Percentiles rank a stretch among this genome's conserved stretches.
These are phyloP conservation scores for Grus americana DNA, from an alignment of 2,113 vertebrate genomes.

Conservation along the genomic window DNA sequence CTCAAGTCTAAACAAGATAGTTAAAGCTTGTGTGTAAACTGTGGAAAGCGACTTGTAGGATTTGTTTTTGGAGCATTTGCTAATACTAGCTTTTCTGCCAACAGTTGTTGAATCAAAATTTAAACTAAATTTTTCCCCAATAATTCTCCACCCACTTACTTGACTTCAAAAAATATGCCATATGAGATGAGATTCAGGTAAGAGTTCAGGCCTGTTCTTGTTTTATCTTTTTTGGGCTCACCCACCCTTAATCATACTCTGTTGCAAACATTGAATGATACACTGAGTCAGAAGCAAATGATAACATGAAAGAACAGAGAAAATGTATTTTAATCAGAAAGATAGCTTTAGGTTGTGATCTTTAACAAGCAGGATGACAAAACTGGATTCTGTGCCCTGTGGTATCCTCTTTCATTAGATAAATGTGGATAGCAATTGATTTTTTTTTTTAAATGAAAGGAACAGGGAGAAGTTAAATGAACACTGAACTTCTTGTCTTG, in stretches of 20 bases:
- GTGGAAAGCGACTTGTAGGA: neutral
- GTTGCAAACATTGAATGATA: neutral
- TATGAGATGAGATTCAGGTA: neutral
- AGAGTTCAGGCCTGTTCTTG: conserved; percentile 36
- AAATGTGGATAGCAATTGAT: neutral
- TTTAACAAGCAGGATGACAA: neutral
- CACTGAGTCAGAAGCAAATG: conserved; percentile 41
- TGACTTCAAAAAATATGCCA: neutral
- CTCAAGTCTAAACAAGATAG: neutral
- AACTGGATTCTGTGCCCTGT: neutral
- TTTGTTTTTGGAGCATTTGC: neutral
- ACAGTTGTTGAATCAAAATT: neutral
- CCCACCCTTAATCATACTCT: neutral
- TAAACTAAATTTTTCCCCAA: neutral
- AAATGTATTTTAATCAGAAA: conserved; percentile 16
- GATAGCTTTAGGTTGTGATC: neutral
- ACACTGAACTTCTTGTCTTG: neutral
- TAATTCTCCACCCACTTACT: conserved; percentile 31
- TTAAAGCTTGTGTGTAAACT: neutral
- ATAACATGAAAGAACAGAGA: conserved; percentile 13
- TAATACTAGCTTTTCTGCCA: neutral
- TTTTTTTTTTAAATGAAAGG: neutral
- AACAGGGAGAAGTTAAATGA: neutral
- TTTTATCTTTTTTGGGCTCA: conserved; percentile 26
- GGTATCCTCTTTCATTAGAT: neutral